Evolutionary conservation across 1,140 invertebrate genomes (phyloP).

Genomic region (Drosophila auraria): DNA sequence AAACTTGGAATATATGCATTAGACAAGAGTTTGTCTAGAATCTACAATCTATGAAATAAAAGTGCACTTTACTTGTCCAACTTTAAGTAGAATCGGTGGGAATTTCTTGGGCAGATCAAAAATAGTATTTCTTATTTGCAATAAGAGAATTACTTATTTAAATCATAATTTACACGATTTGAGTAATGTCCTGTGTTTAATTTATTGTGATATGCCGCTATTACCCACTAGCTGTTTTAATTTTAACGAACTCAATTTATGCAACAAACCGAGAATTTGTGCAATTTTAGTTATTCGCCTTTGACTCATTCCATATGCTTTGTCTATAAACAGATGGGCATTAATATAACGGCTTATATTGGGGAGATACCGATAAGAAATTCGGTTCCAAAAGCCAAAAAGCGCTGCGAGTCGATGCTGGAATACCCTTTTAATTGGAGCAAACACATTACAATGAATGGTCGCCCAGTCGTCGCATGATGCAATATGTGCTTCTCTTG

Average conservation of each 20-base stretch:
- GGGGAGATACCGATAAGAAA: background rate
- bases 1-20: background rate
- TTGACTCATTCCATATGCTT: conserved; percentile 4
- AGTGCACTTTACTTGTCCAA: too few species aligned
- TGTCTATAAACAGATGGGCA: background rate
- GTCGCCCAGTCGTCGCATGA: conserved; percentile 19
- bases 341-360: background rate
- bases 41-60: background rate
- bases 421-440: conserved; percentile 37
- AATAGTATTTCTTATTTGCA: too few species aligned
- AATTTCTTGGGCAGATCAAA: too few species aligned
- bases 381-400: background rate
- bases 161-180: too few species aligned
- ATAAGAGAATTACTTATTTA: too few species aligned
- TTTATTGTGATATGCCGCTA: too few species aligned
- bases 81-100: too few species aligned
- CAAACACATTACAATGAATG: conserved; percentile 28
- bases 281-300: background rate
- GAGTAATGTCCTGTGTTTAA: too few species aligned
- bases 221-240: too few species aligned
- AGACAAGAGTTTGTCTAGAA: background rate
- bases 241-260: too few species aligned
- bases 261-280: background rate
- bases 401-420: background rate
- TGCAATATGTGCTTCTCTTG: conserved; percentile 36